Conservation (phyloP, 2,113 vertebrate species). For the Baryphthengus martii region DNA sequence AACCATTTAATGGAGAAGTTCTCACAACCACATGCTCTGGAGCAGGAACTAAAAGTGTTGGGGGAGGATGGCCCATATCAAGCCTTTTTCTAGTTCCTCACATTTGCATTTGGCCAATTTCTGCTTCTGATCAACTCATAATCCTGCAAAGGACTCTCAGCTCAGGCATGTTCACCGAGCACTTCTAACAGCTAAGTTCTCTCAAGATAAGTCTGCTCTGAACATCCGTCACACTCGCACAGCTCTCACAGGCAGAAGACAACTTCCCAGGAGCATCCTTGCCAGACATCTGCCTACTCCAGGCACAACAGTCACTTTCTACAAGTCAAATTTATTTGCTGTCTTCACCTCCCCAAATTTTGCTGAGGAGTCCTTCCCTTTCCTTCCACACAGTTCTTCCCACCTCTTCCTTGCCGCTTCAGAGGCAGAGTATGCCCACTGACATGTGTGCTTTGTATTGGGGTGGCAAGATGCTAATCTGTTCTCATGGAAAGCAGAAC, state of each 20-base stretch:
- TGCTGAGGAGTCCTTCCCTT: background rate
- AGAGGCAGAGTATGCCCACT: background rate
- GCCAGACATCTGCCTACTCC: background rate
- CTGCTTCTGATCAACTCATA: background rate
- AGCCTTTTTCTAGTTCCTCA: background rate
- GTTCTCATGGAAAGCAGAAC: background rate
- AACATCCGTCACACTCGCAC: background rate
- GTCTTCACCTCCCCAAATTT: background rate
- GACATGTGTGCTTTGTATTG: background rate
- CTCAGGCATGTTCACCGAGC: background rate
- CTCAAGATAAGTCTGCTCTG: background rate
- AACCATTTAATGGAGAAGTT: background rate
- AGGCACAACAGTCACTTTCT: background rate
- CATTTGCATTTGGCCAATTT: background rate
- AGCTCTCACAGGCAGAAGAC: background rate
- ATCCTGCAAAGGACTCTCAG: background rate
- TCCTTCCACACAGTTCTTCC: background rate
- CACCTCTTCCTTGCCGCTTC: background rate
- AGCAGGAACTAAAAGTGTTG: background rate
- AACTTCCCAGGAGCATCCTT: background rate
- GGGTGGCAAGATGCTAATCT: background rate
- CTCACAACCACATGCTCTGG: background rate
- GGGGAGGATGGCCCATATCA: background rate
- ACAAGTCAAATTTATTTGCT: background rate
- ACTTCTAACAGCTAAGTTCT: background rate